Base-by-base conservation (phyloP, 2,888 invertebrate genomes). In the Leucophenga montana region DNA sequence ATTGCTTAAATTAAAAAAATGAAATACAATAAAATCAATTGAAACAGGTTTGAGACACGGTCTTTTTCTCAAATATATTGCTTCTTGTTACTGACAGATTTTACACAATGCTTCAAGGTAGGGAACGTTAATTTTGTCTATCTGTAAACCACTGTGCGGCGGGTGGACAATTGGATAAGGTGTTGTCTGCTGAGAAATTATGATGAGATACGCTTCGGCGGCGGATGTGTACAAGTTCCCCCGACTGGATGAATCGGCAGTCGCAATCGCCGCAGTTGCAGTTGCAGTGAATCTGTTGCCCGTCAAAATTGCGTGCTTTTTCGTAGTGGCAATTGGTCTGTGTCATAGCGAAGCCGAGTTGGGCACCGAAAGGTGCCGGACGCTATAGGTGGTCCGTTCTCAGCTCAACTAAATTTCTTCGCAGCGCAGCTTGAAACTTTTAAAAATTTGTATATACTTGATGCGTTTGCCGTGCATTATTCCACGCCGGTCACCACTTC, bases 111-210 rank as follows among this genome's bases (percentile, higher is more conserved):
- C 11, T 11, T 39, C 9, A 8, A 39, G 8, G 39, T 3, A 39
- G 8, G 39, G 8, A 39, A 5, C 9, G 39, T 11, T 8, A 39
- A 11, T 11, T 39, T 1, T 39, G 39, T 3, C 11, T 1, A 11
- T 8, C 3, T 39, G 9, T 39, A 22, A 20, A 33, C 54, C 70
- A 73, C 73, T 71, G 71, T 65, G 57, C 44, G 31, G 39, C 13
- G 44, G 56, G 20, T 64, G 71, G 74, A 76, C 78, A 78, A 77
- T 77, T 78, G 75, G 76, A 75, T 76, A 79, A 83, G 85, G 84
- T 86, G 84, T 85, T 85, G 86, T 85, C 86, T 85, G 77, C 79
- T 78, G 78, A 78, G 80, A 84, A 86, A 83, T 84, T 85, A 85
- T 82, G 83, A 82, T 83, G 79, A 78, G 72, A 76, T 62, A 66